A percentile compares a stretch with the other conserved stretches of the same genome.
Evolutionary conservation across 1,140 invertebrate genomes (phyloP).

Genomic region (Oreohelix idahoensis): DNA sequence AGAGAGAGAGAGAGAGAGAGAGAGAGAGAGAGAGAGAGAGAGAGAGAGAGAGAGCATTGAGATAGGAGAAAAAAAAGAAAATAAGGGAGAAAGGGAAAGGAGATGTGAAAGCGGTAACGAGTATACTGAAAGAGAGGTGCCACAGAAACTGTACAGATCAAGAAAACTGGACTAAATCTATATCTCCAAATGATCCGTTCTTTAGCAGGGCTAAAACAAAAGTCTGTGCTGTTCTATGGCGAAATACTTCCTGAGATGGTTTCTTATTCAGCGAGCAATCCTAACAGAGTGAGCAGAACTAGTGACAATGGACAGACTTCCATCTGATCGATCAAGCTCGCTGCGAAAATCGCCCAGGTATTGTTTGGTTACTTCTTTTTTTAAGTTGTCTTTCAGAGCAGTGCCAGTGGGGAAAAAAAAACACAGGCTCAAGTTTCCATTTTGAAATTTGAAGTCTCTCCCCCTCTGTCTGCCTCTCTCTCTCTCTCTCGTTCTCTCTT

Average conservation of each 20-base stretch:
- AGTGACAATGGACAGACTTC: not conserved
- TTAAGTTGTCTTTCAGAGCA: not conserved
- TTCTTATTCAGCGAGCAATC: not conserved
- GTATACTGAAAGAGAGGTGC: too few species aligned
- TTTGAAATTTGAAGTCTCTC: constrained; percentile 1
- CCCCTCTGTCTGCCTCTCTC: not conserved
- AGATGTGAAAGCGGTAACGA: too few species aligned
- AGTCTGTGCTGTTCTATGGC: not conserved
- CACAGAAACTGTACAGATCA: too few species aligned
- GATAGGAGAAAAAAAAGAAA: too few species aligned
- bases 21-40: constrained; percentile 26
- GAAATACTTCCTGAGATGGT: not conserved
- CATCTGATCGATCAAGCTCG: not conserved
- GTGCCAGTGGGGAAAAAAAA: not conserved
- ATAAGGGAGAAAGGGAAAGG: too few species aligned
- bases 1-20: constrained; percentile 33
- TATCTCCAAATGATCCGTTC: not conserved
- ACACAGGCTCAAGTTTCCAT: not conserved
- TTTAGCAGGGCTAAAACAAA: not conserved
- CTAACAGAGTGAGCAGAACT: not conserved
- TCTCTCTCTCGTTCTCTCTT: not conserved
- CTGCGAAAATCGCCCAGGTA: constrained; percentile 3
- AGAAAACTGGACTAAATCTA: too few species aligned
- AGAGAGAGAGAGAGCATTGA: not conserved
- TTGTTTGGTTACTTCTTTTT: not conserved